Conservation (phyloP, 2,888 invertebrate species). For the Sericinus montela region DNA sequence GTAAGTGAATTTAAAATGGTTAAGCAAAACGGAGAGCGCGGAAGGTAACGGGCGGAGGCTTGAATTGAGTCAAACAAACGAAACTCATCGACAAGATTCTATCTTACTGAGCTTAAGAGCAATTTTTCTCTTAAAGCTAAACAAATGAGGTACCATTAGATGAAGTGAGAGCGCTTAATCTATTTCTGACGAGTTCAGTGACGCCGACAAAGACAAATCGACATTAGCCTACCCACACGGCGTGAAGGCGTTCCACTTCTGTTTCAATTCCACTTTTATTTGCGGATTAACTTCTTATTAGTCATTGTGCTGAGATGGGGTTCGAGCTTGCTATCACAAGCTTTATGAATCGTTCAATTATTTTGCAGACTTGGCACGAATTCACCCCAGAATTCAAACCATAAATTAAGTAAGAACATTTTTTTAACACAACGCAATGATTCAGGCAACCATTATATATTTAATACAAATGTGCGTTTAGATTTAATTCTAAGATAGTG, state of each 20-base stretch:
- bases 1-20: constrained; percentile 63
- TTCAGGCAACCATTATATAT: too few relatives aligned
- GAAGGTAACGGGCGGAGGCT: constrained; percentile 30
- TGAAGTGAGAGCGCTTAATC: constrained; percentile 79
- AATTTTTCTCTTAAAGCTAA: constrained; percentile 79
- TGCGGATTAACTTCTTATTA: constrained; percentile 80
- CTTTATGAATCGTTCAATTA: constrained; percentile 78
- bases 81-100: constrained; percentile 72
- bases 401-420: constrained; percentile 31
- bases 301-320: constrained; percentile 67
- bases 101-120: constrained; percentile 71
- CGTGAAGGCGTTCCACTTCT: constrained; percentile 74
- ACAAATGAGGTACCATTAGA: constrained; percentile 79
- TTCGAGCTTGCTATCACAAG: constrained; percentile 65
- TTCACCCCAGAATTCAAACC: constrained; percentile 39
- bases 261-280: constrained; percentile 80
- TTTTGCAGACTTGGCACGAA: constrained; percentile 59
- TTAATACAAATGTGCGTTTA: too few relatives aligned
- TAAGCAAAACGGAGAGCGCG: constrained; percentile 32
- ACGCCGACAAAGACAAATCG: constrained; percentile 80
- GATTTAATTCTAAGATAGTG: too few relatives aligned
- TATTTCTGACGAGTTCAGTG: constrained; percentile 80
- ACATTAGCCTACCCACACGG: constrained; percentile 78
- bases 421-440: too few relatives aligned
- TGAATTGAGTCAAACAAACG: constrained; percentile 67